These are phyloP conservation scores for Odontamblyopus lacepedii DNA, from an alignment of 2,797 vertebrate genomes.

Conservation along the genomic window DNA sequence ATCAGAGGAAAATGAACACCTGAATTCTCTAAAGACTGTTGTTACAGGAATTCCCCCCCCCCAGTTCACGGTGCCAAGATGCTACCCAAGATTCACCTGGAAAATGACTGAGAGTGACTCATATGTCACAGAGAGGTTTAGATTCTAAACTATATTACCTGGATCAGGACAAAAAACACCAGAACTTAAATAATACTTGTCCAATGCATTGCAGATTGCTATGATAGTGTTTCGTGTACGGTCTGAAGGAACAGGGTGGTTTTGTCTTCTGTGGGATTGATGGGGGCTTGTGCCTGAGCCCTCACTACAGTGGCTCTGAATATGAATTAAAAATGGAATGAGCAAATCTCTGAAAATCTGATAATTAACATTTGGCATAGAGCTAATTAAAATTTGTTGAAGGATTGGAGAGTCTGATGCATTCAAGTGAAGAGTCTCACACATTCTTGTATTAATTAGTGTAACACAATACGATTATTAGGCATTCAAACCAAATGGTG, in stretches of 20 bases:
- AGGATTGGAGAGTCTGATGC: constrained; percentile 36
- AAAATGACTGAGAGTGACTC: constrained; percentile 36
- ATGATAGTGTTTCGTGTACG: neutral
- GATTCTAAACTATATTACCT: neutral
- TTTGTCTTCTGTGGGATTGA: constrained; percentile 19
- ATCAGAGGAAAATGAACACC: constrained; percentile 45
- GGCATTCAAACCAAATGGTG: constrained; percentile 23
- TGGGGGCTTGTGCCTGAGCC: constrained; percentile 16
- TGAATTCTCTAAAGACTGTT: constrained; percentile 44
- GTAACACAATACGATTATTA: constrained; percentile 35
- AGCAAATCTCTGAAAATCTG: constrained; percentile 36
- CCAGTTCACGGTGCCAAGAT: constrained; percentile 42
- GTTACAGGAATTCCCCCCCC: constrained; percentile 64
- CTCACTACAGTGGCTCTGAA: constrained; percentile 20
- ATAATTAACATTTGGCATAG: constrained; percentile 44
- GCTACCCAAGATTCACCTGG: constrained; percentile 18
- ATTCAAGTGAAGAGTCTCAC: constrained; percentile 16
- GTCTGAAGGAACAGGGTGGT: constrained; percentile 25
- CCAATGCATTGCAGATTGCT: neutral
- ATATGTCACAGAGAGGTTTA: constrained; percentile 18
- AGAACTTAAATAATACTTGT: neutral
- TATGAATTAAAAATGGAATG: constrained; percentile 19
- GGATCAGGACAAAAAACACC: neutral
- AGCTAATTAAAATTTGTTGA: constrained; percentile 68
- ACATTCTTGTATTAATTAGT: constrained; percentile 24